These are phyloP conservation scores for Agonopterix alstromeriana DNA, from an alignment of 2,888 invertebrate genomes.

Conservation along the genomic window DNA sequence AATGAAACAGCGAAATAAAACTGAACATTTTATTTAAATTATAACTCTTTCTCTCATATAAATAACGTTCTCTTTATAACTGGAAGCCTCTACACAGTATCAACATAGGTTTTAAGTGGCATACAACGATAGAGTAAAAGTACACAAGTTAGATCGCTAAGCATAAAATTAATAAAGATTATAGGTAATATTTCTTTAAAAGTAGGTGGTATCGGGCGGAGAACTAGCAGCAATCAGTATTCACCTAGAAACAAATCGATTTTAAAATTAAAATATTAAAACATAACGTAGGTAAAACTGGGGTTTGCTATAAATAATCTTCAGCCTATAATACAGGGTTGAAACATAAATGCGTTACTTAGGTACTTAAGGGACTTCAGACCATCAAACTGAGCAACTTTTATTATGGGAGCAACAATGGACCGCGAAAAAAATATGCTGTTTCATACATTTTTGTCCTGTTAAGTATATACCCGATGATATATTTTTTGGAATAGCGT, in stretches of 20 bases:
- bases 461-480: too few species aligned
- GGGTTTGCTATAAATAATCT: too few species aligned
- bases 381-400: too few species aligned
- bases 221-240: slow-evolving; percentile 51
- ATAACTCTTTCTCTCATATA: slow-evolving; percentile 61
- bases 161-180: slow-evolving; percentile 4
- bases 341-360: too few species aligned
- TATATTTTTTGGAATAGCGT: too few species aligned
- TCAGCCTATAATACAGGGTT: too few species aligned
- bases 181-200: too few species aligned
- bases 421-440: too few species aligned
- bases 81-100: slow-evolving; percentile 68
- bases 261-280: background rate
- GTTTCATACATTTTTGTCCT: too few species aligned
- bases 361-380: too few species aligned
- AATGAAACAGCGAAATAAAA: slow-evolving; percentile 40
- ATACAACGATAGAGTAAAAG: slow-evolving; percentile 25
- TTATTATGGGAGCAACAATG: too few species aligned
- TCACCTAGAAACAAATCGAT: slow-evolving; percentile 61
- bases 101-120: slow-evolving; percentile 30
- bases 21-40: slow-evolving; percentile 70
- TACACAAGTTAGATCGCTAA: slow-evolving; percentile 19
- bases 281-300: background rate
- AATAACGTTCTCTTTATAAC: slow-evolving; percentile 63
- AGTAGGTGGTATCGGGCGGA: slow-evolving; percentile 12